These are phyloP conservation scores for Pteronotus mesoamericanus DNA, from an alignment of 2,797 vertebrate species.

Conservation along the genomic window DNA sequence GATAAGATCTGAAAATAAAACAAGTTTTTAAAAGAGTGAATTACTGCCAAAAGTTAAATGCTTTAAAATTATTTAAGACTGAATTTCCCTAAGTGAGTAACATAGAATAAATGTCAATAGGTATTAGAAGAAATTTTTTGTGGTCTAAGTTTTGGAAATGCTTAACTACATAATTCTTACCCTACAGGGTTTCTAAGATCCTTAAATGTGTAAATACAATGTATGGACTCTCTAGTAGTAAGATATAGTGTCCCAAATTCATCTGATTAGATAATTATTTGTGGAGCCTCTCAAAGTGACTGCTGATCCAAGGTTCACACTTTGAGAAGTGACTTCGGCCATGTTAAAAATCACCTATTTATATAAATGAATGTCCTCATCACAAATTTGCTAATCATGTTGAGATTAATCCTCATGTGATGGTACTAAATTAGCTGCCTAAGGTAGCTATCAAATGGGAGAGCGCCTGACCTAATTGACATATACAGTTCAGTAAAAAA, in stretches of 20 bases:
- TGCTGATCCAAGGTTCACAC: background rate
- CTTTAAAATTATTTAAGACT: slow-evolving; percentile 7
- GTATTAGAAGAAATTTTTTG: background rate
- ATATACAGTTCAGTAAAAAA: background rate
- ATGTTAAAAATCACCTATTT: background rate
- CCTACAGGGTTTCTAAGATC: background rate
- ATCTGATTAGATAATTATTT: background rate
- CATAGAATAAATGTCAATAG: background rate
- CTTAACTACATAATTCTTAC: background rate
- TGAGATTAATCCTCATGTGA: background rate
- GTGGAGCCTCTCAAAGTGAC: background rate
- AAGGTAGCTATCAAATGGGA: background rate
- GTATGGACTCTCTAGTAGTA: background rate
- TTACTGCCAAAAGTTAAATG: background rate
- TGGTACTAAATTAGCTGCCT: background rate
- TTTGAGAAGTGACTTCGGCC: background rate
- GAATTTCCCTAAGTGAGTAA: background rate
- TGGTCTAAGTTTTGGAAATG: background rate
- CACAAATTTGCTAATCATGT: background rate
- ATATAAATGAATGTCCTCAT: background rate
- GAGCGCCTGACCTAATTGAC: background rate
- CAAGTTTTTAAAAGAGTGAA: background rate
- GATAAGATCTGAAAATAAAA: background rate
- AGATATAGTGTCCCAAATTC: background rate
- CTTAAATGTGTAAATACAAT: background rate